These are phyloP conservation scores for Odocoileus virginianus DNA, from an alignment of 2,113 vertebrate genomes.

Conservation along the genomic window DNA sequence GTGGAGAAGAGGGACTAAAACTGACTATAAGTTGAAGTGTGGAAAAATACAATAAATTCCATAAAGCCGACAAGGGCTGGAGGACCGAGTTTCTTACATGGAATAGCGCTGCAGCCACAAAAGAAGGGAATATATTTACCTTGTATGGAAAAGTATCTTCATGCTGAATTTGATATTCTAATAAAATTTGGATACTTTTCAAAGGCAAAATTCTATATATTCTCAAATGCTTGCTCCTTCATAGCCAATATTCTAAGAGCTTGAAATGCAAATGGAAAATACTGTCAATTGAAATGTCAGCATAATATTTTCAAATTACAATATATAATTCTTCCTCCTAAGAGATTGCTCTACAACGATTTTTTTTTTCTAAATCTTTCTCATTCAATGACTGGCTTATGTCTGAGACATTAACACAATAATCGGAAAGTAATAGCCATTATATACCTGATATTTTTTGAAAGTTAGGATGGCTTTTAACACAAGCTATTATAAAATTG, in stretches of 20 bases:
- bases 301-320: neutral
- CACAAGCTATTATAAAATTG: neutral
- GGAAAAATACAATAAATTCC: conserved; percentile 30
- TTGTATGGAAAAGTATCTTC: neutral
- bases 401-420: neutral
- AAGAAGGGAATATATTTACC: neutral
- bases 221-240: neutral
- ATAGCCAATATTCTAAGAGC: neutral
- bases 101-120: neutral
- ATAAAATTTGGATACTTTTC: neutral
- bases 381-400: neutral
- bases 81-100: neutral
- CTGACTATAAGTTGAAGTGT: neutral
- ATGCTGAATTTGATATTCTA: neutral
- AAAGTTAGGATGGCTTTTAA: neutral
- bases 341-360: neutral
- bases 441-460: neutral
- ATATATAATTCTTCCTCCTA: neutral
- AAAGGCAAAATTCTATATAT: neutral
- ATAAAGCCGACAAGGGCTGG: neutral
- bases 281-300: neutral
- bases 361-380: neutral
- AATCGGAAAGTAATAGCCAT: neutral
- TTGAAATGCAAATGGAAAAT: neutral
- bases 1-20: neutral